A percentile compares a stretch with the other conserved stretches of the same genome.
Evolutionary conservation across 2,797 vertebrate species (phyloP).

Genomic region (Poeciliopsis presidionis): DNA sequence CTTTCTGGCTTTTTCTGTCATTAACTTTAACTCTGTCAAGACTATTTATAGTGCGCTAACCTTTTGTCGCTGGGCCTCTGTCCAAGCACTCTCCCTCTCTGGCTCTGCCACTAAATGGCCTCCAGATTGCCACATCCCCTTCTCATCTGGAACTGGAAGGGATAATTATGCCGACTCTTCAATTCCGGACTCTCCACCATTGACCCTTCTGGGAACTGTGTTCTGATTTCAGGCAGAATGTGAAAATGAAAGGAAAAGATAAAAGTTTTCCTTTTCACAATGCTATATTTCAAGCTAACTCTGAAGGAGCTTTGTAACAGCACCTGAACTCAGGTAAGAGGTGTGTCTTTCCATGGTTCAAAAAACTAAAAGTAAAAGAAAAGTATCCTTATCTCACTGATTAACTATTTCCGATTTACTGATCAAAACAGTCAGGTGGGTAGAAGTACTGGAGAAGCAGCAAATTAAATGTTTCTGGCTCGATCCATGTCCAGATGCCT

Average conservation of each 20-base stretch:
- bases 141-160: slow-evolving; percentile 53
- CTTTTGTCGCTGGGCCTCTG: slow-evolving; percentile 69
- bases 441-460: slow-evolving; percentile 53
- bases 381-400: neutral
- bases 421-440: slow-evolving; percentile 38
- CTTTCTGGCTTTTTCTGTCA: slow-evolving; percentile 42
- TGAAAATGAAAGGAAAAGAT: slow-evolving; percentile 46
- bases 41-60: slow-evolving; percentile 80
- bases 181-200: slow-evolving; percentile 61
- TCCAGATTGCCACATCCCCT: slow-evolving; percentile 60
- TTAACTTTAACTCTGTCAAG: slow-evolving; percentile 44
- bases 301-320: slow-evolving; percentile 29
- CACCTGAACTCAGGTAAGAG: slow-evolving; percentile 12
- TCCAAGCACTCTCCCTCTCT: slow-evolving; percentile 67
- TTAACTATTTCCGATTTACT: slow-evolving; percentile 28
- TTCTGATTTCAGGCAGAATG: slow-evolving; percentile 54
- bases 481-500: slow-evolving; percentile 69
- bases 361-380: neutral
- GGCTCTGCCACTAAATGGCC: slow-evolving; percentile 60
- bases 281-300: slow-evolving; percentile 32
- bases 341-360: neutral
- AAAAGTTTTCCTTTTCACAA: slow-evolving; percentile 43
- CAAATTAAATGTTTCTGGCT: slow-evolving; percentile 63
- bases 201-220: slow-evolving; percentile 61
- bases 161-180: slow-evolving; percentile 74